A percentile compares a stretch with the other conserved stretches of the same genome.
Evolutionary conservation across 2,888 invertebrate genomes (phyloP).

Genomic region (Athetis lepigone): DNA sequence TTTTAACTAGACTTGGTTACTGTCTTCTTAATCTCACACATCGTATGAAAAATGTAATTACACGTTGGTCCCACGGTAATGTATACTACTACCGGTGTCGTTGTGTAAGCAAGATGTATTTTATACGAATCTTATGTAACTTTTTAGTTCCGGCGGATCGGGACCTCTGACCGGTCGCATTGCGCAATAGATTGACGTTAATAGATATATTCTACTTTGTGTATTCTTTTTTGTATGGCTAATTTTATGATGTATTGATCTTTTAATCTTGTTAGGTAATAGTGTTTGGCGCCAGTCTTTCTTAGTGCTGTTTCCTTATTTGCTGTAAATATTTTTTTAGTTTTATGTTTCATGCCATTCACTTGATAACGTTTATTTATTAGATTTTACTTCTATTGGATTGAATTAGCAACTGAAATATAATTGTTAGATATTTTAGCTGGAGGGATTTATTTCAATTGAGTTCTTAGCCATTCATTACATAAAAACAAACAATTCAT

Average conservation of each 20-base stretch:
- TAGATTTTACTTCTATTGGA: not conserved
- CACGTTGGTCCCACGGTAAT: conserved; percentile 38
- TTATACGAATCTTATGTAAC: conserved; percentile 46
- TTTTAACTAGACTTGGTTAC: not conserved
- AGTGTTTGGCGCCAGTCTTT: not conserved
- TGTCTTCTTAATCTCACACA: conserved; percentile 15
- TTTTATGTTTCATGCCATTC: not conserved
- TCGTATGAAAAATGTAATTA: conserved; percentile 28
- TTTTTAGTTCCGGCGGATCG: conserved; percentile 41
- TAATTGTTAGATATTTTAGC: no score
- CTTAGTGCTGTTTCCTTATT: conserved; percentile 1
- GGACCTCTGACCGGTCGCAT: conserved; percentile 48
- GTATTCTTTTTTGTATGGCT: conserved; percentile 15
- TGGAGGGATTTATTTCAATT: no score
- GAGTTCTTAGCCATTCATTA: no score
- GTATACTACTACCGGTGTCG: conserved; percentile 39
- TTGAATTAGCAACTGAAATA: not conserved
- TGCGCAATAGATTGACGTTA: conserved; percentile 48
- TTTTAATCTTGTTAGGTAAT: conserved; percentile 32
- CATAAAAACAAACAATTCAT: no score
- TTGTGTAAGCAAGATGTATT: conserved; percentile 43
- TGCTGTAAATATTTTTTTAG: conserved; percentile 2
- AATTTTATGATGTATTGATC: conserved; percentile 20
- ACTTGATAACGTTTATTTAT: not conserved
- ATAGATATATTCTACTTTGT: conserved; percentile 47